Percentiles rank a stretch among this genome's conserved stretches.
Evolutionary conservation across 2,888 invertebrate species (phyloP).

Genomic region (Xanthia icteritia): DNA sequence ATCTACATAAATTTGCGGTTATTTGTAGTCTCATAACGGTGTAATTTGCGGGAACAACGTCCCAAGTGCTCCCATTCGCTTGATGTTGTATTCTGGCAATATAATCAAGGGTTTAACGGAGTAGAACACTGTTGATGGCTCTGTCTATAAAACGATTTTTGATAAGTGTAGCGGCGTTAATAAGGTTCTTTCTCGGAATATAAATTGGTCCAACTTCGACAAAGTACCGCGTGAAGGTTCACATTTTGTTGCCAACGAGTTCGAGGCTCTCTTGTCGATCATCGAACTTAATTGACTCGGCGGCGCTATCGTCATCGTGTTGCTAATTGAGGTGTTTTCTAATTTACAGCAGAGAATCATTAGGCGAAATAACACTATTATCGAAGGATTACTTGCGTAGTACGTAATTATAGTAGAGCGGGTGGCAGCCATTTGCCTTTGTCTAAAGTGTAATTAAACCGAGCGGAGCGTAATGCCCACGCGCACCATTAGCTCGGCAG

Average conservation of each 20-base stretch:
- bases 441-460: constrained; percentile 78
- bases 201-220: constrained; percentile 55
- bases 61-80: constrained; percentile 79
- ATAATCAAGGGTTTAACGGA: constrained; percentile 77
- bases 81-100: constrained; percentile 79
- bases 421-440: constrained; percentile 70
- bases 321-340: constrained; percentile 42
- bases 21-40: constrained; percentile 85
- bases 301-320: constrained; percentile 14
- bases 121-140: constrained; percentile 74
- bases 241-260: constrained; percentile 60
- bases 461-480: constrained; percentile 80
- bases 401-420: constrained; percentile 57
- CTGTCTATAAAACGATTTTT: constrained; percentile 71
- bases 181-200: constrained; percentile 64
- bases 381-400: constrained; percentile 50
- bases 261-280: constrained; percentile 51
- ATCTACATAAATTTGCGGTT: constrained; percentile 88
- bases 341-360: constrained; percentile 44
- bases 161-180: constrained; percentile 67
- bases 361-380: constrained; percentile 51
- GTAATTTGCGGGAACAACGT: constrained; percentile 83
- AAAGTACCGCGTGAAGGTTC: constrained; percentile 50
- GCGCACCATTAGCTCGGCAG: constrained; percentile 81
- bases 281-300: constrained; percentile 48